Percentiles rank a stretch among this genome's conserved stretches.
Conservation (phyloP, 2,113 vertebrate species). For the Corythornis vintsioides region DNA sequence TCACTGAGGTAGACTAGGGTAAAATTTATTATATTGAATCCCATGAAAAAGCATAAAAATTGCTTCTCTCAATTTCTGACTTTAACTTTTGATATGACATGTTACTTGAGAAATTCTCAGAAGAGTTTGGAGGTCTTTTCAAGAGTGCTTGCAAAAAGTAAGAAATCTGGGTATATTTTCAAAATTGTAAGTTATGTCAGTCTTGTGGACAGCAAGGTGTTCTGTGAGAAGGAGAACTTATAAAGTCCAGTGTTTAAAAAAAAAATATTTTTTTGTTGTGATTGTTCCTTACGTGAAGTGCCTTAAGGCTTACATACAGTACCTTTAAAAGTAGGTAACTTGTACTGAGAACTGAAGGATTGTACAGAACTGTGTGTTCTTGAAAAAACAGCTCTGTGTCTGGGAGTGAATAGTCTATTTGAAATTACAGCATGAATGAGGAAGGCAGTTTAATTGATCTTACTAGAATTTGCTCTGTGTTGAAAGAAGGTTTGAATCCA, state of each 20-base stretch:
- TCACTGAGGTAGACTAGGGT: accelerated
- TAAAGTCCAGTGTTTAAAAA: background rate
- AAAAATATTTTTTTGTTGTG: background rate
- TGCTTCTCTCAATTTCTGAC: background rate
- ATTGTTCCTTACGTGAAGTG: background rate
- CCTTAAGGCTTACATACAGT: background rate
- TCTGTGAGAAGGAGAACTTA: background rate
- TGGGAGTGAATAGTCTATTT: background rate
- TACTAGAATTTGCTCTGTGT: background rate
- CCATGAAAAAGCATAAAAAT: background rate
- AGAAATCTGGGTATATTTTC: background rate
- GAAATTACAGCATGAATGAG: background rate
- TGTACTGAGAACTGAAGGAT: background rate
- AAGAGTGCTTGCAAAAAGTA: background rate
- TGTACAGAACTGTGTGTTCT: background rate
- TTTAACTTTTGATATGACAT: background rate
- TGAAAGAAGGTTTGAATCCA: background rate
- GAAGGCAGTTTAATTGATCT: background rate
- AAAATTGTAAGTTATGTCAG: background rate
- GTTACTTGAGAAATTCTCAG: background rate
- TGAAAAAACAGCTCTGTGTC: background rate
- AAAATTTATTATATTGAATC: background rate
- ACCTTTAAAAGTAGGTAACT: background rate
- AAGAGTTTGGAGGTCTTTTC: background rate
- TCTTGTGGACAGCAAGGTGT: background rate